phyloP scores from a whole-genome alignment of 2,113 vertebrate species.

The Erythrolamprus reginae region DNA sequence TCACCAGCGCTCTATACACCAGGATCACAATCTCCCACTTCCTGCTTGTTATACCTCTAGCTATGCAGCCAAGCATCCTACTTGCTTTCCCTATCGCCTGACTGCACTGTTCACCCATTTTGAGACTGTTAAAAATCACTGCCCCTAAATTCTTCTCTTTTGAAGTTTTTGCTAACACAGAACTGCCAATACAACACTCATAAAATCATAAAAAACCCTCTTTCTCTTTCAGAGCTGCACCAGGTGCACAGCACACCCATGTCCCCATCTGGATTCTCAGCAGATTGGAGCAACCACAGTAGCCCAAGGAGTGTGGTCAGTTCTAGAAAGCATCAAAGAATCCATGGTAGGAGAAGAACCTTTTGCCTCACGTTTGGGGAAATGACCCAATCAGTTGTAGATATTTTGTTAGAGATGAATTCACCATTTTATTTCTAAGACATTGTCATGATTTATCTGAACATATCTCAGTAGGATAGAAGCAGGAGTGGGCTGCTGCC shows the following conservation, averaged over 20 bases:
- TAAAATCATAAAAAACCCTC: too few relatives aligned
- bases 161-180: too few relatives aligned
- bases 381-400: neutral
- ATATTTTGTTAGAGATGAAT: neutral
- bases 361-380: neutral
- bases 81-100: too few relatives aligned
- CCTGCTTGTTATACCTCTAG: too few relatives aligned
- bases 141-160: too few relatives aligned
- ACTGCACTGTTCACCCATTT: too few relatives aligned
- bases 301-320: conserved; percentile 39
- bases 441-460: neutral
- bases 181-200: too few relatives aligned
- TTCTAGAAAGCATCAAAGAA: conserved; percentile 61
- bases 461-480: neutral
- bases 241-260: conserved; percentile 84
- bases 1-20: too few relatives aligned
- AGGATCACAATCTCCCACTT: too few relatives aligned
- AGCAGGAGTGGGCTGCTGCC: too few relatives aligned
- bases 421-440: neutral
- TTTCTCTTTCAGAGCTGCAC: conserved; percentile 74
- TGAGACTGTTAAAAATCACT: too few relatives aligned
- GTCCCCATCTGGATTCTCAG: conserved; percentile 47
- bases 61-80: too few relatives aligned
- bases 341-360: conserved; percentile 39
- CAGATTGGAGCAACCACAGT: conserved; percentile 2